These are phyloP conservation scores for Egretta garzetta DNA, from an alignment of 2,113 vertebrate species.

Conservation along the genomic window DNA sequence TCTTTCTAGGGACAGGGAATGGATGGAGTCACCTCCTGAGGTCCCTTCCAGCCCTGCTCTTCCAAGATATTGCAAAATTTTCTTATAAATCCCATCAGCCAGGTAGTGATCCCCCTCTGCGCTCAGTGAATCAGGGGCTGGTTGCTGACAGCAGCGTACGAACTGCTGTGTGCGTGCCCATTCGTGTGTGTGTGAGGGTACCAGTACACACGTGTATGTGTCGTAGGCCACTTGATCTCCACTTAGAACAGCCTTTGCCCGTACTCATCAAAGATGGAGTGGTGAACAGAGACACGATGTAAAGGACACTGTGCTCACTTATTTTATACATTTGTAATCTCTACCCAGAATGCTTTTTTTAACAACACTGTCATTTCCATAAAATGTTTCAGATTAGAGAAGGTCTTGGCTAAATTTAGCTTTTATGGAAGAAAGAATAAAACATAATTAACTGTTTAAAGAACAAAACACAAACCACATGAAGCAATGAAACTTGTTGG, in stretches of 20 bases:
- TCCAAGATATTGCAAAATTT: not conserved
- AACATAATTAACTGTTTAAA: conserved; percentile 82
- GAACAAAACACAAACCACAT: conserved; percentile 84
- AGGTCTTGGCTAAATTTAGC: conserved; percentile 82
- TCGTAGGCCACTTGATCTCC: not conserved
- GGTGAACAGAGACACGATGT: not conserved
- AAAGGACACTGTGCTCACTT: not conserved
- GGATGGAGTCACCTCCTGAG: not conserved
- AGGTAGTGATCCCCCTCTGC: not conserved
- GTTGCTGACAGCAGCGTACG: not conserved
- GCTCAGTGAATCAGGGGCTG: not conserved
- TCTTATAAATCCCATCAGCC: not conserved
- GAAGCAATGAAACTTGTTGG: conserved; percentile 76
- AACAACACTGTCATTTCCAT: conserved; percentile 70
- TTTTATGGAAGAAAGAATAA: conserved; percentile 81
- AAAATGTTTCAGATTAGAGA: conserved; percentile 79
- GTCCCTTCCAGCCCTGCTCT: not conserved
- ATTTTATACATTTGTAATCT: conserved; percentile 28
- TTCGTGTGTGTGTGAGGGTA: fast-evolving
- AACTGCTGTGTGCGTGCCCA: not conserved
- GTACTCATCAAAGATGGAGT: not conserved
- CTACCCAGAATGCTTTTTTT: conserved; percentile 36
- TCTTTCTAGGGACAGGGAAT: not conserved
- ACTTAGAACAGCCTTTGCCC: not conserved
- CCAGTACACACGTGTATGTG: not conserved